Percentiles rank a stretch among this genome's conserved stretches.
Evolutionary conservation across 2,797 vertebrate genomes (phyloP).

Genomic region (Thamnophis elegans): DNA sequence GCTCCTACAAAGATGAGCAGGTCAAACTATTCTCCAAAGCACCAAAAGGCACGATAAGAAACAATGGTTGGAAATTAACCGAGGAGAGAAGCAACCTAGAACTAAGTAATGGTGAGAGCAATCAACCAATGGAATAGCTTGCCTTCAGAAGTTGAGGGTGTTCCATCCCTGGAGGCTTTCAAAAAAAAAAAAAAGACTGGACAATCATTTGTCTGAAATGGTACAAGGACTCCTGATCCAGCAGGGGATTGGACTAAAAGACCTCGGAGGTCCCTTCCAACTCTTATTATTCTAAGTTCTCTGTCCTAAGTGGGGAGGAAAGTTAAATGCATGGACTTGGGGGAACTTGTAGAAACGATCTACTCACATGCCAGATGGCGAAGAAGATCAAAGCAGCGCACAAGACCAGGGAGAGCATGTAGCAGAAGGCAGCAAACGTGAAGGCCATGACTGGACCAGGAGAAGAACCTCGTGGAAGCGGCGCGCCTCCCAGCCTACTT

Average conservation of each 20-base stretch:
- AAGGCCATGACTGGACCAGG: constrained; percentile 66
- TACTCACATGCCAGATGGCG: constrained; percentile 81
- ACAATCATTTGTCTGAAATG: neutral
- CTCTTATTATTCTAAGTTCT: neutral
- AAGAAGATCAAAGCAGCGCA: constrained; percentile 80
- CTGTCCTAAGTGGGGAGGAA: neutral
- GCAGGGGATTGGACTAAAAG: neutral
- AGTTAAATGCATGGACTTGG: neutral
- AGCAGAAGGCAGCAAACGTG: constrained; percentile 80
- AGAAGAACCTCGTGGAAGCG: neutral
- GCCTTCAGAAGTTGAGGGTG: neutral
- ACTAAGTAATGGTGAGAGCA: neutral
- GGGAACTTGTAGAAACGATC: neutral
- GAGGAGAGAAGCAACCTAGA: neutral
- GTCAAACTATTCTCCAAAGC: neutral
- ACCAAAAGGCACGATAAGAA: neutral
- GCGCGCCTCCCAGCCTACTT: neutral
- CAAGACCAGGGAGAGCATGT: constrained; percentile 79
- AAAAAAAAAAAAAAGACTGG: neutral
- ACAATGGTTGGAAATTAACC: neutral
- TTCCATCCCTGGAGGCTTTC: neutral
- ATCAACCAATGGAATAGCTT: neutral
- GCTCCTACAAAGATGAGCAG: neutral
- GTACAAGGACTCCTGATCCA: neutral
- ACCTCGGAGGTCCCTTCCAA: neutral